Evolutionary conservation across 2,888 invertebrate species (phyloP).

Genomic region (Eulithis testata): DNA sequence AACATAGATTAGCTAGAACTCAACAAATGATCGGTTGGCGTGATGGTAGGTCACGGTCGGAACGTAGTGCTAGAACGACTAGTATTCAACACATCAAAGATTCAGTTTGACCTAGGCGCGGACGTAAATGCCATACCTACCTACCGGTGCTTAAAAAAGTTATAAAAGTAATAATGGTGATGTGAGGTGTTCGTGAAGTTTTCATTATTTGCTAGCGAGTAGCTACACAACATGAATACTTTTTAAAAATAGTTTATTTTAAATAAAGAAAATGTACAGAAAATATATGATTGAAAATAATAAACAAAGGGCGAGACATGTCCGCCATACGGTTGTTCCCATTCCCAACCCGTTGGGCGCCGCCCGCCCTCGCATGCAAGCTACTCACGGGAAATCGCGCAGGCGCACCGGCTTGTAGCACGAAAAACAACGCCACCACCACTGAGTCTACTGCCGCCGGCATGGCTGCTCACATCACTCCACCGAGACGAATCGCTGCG

Average conservation of each 20-base stretch:
- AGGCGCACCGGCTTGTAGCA: conserved; percentile 74
- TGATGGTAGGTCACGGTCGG: conserved; percentile 27
- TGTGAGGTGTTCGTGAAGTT: no score
- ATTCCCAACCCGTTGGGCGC: conserved; percentile 39
- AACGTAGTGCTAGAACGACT: conserved; percentile 10
- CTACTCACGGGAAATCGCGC: conserved; percentile 82
- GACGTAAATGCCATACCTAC: neutral
- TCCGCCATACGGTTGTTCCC: neutral
- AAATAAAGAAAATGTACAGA: no score
- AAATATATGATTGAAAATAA: neutral
- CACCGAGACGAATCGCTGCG: conserved; percentile 53
- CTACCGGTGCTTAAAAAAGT: no score
- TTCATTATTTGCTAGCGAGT: no score
- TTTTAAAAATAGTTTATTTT: no score
- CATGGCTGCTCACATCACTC: conserved; percentile 71
- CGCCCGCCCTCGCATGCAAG: conserved; percentile 69
- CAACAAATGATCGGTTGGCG: conserved; percentile 1
- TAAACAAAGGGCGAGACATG: neutral
- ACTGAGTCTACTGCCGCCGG: conserved; percentile 59
- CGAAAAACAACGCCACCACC: conserved; percentile 66
- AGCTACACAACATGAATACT: no score
- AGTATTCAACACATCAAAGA: conserved; percentile 11
- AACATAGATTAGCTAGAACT: neutral
- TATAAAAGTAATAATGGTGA: no score
- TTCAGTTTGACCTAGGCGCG: conserved; percentile 11